Evolutionary conservation across 2,113 vertebrate species (phyloP).

Genomic region (Haemorhous mexicanus): DNA sequence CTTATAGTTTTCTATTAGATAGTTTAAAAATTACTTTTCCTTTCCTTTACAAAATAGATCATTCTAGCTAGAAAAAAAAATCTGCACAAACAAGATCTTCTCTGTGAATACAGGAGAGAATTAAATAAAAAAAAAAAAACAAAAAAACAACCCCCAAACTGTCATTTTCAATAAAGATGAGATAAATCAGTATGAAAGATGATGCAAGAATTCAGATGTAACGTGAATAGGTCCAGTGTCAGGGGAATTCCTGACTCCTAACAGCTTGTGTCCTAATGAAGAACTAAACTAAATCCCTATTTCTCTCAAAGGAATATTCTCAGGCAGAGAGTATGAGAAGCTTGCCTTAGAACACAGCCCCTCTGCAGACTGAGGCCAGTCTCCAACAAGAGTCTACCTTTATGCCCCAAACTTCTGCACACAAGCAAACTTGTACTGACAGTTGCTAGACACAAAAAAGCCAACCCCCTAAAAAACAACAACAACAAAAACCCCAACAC

Average conservation of each 20-base stretch:
- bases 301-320: background rate
- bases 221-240: background rate
- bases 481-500: background rate
- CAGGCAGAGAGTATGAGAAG: background rate
- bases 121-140: background rate
- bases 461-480: rapidly evolving
- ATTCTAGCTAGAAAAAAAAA: background rate
- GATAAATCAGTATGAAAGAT: background rate
- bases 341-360: background rate
- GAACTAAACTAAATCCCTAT: background rate
- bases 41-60: background rate
- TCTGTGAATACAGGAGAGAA: background rate
- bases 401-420: background rate
- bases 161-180: background rate
- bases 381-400: background rate
- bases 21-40: background rate
- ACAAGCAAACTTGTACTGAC: background rate
- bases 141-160: background rate
- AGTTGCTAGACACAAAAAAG: background rate
- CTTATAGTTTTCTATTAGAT: background rate
- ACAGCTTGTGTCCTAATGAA: background rate
- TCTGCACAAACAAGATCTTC: background rate
- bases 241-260: background rate
- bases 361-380: background rate
- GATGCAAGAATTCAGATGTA: background rate